A percentile compares a stretch with the other conserved stretches of the same genome.
Evolutionary conservation across 2,113 vertebrate genomes (phyloP).

Genomic region (Tympanuchus pallidicinctus): DNA sequence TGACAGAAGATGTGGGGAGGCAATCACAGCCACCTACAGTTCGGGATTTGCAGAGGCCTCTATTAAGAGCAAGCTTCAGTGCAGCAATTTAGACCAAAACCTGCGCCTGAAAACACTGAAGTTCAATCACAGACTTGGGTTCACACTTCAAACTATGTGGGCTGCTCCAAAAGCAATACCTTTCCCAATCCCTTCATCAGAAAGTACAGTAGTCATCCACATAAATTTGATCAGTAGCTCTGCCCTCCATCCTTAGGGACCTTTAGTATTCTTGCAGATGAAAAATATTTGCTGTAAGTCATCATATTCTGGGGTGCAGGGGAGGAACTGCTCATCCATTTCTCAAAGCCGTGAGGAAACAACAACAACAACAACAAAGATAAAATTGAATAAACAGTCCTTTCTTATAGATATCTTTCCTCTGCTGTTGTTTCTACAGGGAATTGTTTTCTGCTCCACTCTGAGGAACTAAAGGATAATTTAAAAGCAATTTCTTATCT

Average conservation of each 20-base stretch:
- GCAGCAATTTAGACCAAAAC: background rate
- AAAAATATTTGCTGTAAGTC: slow-evolving; percentile 20
- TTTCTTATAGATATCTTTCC: slow-evolving; percentile 6
- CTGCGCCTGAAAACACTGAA: background rate
- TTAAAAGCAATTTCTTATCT: background rate
- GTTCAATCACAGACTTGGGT: accelerated
- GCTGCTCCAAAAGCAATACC: background rate
- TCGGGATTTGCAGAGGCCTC: background rate
- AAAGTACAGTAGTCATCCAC: background rate
- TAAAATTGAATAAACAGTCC: background rate
- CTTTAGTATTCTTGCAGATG: background rate
- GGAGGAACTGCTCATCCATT: background rate
- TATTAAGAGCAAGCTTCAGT: background rate
- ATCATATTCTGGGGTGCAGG: background rate
- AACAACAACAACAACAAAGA: background rate
- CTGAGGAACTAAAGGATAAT: background rate
- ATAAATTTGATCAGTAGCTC: background rate
- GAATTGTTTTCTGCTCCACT: background rate
- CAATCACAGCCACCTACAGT: background rate
- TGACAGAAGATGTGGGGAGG: background rate
- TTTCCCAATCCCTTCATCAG: background rate
- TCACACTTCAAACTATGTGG: background rate
- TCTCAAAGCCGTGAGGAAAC: background rate
- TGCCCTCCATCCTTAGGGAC: background rate
- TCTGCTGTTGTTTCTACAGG: background rate